Conservation (phyloP, 2,888 invertebrate genomes). For the Athrips mouffetella region DNA sequence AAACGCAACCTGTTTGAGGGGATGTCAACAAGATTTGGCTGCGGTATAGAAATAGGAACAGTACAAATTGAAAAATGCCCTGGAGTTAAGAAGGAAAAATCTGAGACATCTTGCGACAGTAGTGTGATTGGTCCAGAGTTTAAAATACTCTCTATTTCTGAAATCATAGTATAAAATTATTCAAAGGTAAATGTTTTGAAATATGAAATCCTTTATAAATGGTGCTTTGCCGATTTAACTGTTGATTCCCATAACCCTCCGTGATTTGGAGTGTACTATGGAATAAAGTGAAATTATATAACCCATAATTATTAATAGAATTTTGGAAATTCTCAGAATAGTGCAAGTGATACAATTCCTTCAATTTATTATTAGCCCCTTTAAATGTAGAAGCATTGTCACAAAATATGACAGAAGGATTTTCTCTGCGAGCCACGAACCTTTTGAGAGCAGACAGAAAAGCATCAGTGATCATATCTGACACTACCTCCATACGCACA, state of each 20-base stretch:
- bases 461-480: constrained; percentile 19
- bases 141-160: constrained; percentile 13
- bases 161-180: constrained; percentile 11
- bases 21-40: constrained; percentile 13
- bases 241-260: constrained; percentile 15
- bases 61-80: constrained; percentile 26
- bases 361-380: constrained; percentile 19
- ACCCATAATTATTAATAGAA: not conserved
- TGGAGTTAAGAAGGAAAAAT: constrained; percentile 19
- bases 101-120: not conserved
- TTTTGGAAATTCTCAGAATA: not conserved
- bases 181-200: constrained; percentile 16
- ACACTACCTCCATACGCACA: constrained; percentile 23
- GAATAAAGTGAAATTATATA: constrained; percentile 16
- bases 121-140: constrained; percentile 10
- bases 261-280: constrained; percentile 16
- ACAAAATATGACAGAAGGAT: constrained; percentile 19
- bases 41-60: constrained; percentile 17
- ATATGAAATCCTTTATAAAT: constrained; percentile 12
- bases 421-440: constrained; percentile 21
- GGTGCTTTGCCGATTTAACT: constrained; percentile 4
- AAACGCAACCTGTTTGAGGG: constrained; percentile 11
- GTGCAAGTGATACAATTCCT: constrained; percentile 7
- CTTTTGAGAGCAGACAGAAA: constrained; percentile 24
- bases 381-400: constrained; percentile 26